Evolutionary conservation across 1,140 invertebrate genomes (phyloP).

Genomic region (Colletes latitarsis): DNA sequence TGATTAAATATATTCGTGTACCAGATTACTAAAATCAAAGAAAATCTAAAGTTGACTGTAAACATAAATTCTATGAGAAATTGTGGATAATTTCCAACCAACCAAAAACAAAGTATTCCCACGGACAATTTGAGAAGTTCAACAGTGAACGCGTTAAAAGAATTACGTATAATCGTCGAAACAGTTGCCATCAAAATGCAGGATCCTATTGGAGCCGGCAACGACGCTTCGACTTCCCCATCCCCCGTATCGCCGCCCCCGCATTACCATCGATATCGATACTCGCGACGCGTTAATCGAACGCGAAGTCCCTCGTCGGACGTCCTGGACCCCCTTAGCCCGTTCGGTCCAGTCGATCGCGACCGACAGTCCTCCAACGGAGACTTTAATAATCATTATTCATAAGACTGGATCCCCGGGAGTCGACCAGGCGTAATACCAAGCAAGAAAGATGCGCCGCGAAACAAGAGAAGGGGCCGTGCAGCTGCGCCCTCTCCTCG

Average conservation of each 20-base stretch:
- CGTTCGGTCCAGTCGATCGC: constrained; percentile 13
- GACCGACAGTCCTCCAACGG: constrained; percentile 9
- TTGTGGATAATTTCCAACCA: too few species aligned
- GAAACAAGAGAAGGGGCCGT: constrained; percentile 71
- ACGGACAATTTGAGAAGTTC: too few species aligned
- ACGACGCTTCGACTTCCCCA: neutral
- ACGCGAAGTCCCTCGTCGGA: constrained; percentile 31
- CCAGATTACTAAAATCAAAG: too few species aligned
- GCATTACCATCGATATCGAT: constrained; percentile 7
- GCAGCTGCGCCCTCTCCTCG: constrained; percentile 52
- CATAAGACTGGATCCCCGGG: constrained; percentile 74
- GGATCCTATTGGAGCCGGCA: neutral
- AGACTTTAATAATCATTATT: constrained; percentile 80
- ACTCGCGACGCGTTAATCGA: constrained; percentile 23
- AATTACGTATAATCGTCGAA: too few species aligned
- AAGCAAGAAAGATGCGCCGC: constrained; percentile 78
- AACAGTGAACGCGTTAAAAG: too few species aligned
- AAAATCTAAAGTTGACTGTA: too few species aligned
- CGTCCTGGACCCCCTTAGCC: constrained; percentile 27
- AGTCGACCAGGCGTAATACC: constrained; percentile 77
- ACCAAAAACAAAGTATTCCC: too few species aligned
- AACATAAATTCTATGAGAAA: too few species aligned
- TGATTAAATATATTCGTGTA: too few species aligned
- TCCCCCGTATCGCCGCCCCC: neutral
- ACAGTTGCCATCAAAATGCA: too few species aligned